Evolutionary conservation across 2,888 invertebrate species (phyloP).

Genomic region (Drosophila fungiperda): DNA sequence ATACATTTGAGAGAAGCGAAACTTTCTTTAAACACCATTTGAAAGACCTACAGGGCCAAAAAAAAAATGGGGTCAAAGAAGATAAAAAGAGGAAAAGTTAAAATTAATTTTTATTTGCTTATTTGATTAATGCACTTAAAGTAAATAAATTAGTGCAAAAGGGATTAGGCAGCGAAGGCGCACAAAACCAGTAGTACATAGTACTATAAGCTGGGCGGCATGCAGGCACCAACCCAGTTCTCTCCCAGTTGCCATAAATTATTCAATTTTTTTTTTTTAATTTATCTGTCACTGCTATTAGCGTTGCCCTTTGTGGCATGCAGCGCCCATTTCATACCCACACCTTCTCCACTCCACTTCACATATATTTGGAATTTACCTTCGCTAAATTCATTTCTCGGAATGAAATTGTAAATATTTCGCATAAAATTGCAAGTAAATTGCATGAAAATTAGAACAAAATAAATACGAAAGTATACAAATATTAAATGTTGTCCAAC

Average conservation of each 20-base stretch:
- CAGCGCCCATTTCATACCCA: neutral
- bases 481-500: neutral
- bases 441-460: conserved; percentile 59
- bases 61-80: conserved; percentile 1
- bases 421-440: conserved; percentile 66
- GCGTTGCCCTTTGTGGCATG: conserved; percentile 23
- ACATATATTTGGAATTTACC: conserved; percentile 33
- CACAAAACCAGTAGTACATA: conserved; percentile 19
- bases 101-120: conserved; percentile 72
- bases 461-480: conserved; percentile 10
- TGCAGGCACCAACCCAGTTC: conserved; percentile 1
- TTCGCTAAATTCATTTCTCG: conserved; percentile 44
- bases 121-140: conserved; percentile 66
- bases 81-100: conserved; percentile 35
- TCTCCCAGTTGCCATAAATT: conserved; percentile 54
- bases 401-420: conserved; percentile 65
- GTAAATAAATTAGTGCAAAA: conserved; percentile 72
- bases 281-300: conserved; percentile 51
- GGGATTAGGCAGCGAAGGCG: conserved; percentile 55
- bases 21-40: neutral
- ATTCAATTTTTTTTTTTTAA: conserved; percentile 70
- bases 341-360: neutral
- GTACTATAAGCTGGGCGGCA: conserved; percentile 16
- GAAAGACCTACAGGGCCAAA: neutral
- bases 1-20: neutral